phyloP scores from a whole-genome alignment of 1,140 invertebrate species.

The Tenebrio molitor region DNA sequence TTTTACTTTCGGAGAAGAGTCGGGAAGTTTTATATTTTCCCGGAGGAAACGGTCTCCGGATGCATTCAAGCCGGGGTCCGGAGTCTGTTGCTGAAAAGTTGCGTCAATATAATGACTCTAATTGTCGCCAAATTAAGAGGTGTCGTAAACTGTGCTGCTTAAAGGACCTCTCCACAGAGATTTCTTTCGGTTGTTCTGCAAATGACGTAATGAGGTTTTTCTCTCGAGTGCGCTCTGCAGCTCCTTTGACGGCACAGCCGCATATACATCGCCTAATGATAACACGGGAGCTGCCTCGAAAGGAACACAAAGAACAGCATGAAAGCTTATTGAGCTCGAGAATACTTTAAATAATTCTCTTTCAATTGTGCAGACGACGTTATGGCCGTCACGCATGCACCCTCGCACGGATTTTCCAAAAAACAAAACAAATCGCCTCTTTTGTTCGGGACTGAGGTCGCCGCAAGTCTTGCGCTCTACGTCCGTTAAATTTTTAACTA shows the following conservation, averaged over 20 bases:
- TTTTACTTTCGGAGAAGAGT: not conserved
- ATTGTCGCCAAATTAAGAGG: too few species aligned
- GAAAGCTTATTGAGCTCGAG: constrained; percentile 27
- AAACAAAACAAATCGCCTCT: too few species aligned
- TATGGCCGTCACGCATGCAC: too few species aligned
- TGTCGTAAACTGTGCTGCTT: too few species aligned
- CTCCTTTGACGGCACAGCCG: not conserved
- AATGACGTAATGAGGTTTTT: not conserved
- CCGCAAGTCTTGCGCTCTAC: not conserved
- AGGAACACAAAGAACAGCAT: constrained; percentile 17
- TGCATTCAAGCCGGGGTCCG: too few species aligned
- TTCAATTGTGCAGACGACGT: constrained; percentile 8
- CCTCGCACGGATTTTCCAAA: too few species aligned
- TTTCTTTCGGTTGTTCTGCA: too few species aligned
- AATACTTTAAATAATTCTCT: constrained; percentile 31
- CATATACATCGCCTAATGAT: not conserved
- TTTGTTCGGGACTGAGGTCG: not conserved
- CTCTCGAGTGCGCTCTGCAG: not conserved
- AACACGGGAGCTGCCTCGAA: not conserved
- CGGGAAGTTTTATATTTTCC: not conserved
- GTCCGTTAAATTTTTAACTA: constrained; percentile 13
- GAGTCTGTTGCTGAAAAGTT: too few species aligned
- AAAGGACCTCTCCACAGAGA: too few species aligned
- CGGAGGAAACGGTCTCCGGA: too few species aligned
- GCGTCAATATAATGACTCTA: too few species aligned